Evolutionary conservation across 2,797 vertebrate genomes (phyloP).

Genomic region (Neosilurus mollespiculum): DNA sequence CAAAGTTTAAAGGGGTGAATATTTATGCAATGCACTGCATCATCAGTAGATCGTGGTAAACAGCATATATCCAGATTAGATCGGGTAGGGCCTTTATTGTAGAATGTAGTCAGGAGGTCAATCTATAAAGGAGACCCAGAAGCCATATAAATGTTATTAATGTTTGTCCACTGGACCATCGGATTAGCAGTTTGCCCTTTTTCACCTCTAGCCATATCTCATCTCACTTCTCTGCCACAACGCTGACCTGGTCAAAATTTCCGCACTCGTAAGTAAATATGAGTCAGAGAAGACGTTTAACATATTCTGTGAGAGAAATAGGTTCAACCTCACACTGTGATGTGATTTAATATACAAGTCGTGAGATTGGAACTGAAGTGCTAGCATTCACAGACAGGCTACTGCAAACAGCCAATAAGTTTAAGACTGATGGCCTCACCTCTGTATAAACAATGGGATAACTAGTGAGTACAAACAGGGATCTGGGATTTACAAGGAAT

Average conservation of each 20-base stretch:
- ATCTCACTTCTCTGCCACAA: background rate
- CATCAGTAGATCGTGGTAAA: no score
- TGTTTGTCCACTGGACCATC: background rate
- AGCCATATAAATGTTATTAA: background rate
- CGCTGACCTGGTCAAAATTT: slow-evolving; percentile 12
- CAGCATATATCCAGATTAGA: background rate
- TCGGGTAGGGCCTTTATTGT: background rate
- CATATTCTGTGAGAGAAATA: background rate
- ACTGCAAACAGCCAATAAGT: slow-evolving; percentile 17
- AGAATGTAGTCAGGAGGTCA: background rate
- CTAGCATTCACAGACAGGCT: slow-evolving; percentile 22
- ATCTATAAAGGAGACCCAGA: background rate
- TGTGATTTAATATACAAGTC: slow-evolving; percentile 42
- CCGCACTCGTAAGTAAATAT: background rate
- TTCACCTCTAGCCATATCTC: background rate
- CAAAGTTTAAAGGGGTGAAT: background rate
- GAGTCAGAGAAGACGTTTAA: slow-evolving; percentile 9
- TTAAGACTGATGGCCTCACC: background rate
- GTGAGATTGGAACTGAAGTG: slow-evolving; percentile 33
- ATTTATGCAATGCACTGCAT: background rate
- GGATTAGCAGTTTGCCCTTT: background rate
- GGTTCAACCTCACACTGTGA: slow-evolving; percentile 37
- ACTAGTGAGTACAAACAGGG: background rate
- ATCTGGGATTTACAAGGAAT: background rate
- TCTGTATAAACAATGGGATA: background rate